These are phyloP conservation scores for Pachyrhynchus sulphureomaculatus DNA, from an alignment of 1,140 invertebrate species.

Conservation along the genomic window DNA sequence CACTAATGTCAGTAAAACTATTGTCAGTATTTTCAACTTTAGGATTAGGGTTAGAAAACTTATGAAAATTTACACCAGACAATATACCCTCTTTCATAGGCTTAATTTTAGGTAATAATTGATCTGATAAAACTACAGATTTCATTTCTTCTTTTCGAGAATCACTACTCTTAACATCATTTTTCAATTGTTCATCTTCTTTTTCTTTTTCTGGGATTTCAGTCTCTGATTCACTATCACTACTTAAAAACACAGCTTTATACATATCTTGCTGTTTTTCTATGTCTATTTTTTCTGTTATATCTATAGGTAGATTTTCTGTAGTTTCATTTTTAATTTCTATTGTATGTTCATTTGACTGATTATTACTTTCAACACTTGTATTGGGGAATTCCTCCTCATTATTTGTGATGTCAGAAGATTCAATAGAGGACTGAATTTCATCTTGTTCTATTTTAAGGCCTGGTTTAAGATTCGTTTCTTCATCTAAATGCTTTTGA, in stretches of 20 bases:
- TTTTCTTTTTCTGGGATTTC: constrained; percentile 37
- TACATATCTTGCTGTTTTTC: constrained; percentile 48
- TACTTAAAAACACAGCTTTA: constrained; percentile 49
- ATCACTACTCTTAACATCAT: constrained; percentile 27
- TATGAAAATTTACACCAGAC: constrained; percentile 42
- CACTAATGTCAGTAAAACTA: too few relatives aligned
- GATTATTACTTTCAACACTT: not conserved
- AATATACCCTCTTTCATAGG: constrained; percentile 47
- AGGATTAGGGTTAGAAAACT: constrained; percentile 17
- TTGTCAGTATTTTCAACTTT: constrained; percentile 7
- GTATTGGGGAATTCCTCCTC: too few relatives aligned
- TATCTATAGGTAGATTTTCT: constrained; percentile 32
- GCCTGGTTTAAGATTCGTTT: constrained; percentile 37
- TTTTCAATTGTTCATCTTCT: constrained; percentile 31
- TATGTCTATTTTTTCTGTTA: constrained; percentile 46
- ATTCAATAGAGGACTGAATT: not conserved
- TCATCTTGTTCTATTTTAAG: constrained; percentile 21
- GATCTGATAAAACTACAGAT: constrained; percentile 38
- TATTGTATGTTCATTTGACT: not conserved
- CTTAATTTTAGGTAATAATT: constrained; percentile 48
- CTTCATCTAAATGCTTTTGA: constrained; percentile 42
- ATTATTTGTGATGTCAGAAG: not conserved
- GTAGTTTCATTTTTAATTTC: constrained; percentile 7
- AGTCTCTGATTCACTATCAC: constrained; percentile 45
- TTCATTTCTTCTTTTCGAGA: constrained; percentile 36